Conservation (phyloP, 2,113 vertebrate species). For the Chloropsis cyanopogon region DNA sequence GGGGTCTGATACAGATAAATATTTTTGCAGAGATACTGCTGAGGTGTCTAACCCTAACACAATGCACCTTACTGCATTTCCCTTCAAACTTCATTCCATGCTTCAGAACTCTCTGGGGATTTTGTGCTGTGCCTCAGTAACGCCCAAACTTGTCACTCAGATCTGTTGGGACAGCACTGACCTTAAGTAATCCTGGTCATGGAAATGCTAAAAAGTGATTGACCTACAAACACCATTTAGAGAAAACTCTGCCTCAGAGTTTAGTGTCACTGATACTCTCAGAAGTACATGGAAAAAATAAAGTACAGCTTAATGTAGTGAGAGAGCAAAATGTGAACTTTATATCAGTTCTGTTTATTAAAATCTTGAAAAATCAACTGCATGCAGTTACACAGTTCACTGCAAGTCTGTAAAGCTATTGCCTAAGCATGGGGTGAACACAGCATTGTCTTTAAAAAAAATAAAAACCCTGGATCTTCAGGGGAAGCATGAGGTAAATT, state of each 20-base stretch:
- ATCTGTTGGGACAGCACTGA: not conserved
- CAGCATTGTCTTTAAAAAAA: not conserved
- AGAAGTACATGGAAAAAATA: not conserved
- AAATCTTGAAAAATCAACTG: not conserved
- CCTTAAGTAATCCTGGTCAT: not conserved
- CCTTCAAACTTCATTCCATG: not conserved
- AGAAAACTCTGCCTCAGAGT: not conserved
- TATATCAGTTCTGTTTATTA: not conserved
- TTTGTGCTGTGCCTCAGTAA: not conserved
- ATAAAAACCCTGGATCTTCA: not conserved
- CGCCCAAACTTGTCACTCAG: not conserved
- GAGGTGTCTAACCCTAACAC: not conserved
- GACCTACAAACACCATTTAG: not conserved
- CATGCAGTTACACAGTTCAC: not conserved
- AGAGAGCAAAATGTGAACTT: not conserved
- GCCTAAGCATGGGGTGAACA: not conserved
- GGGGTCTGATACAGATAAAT: not conserved
- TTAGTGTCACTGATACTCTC: not conserved
- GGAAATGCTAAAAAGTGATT: not conserved
- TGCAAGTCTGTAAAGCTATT: not conserved
- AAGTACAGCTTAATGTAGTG: not conserved
- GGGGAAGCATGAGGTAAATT: not conserved
- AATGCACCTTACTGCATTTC: not conserved
- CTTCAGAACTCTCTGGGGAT: not conserved
- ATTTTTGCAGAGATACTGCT: not conserved